phyloP scores from a whole-genome alignment of 2,797 vertebrate genomes.

The Numenius phaeopus region DNA sequence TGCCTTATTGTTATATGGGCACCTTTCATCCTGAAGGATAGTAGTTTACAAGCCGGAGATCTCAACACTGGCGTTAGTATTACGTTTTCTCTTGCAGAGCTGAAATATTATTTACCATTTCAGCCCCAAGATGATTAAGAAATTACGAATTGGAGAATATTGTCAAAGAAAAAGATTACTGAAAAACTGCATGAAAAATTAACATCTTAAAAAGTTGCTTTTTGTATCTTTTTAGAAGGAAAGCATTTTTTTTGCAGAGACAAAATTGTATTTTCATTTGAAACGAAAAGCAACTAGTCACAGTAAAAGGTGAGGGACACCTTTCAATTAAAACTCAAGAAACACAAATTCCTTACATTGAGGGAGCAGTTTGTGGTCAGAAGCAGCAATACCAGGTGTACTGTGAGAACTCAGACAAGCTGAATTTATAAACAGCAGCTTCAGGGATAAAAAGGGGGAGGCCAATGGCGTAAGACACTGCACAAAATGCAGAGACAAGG shows the following conservation, averaged over 20 bases:
- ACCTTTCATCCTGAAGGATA: not conserved
- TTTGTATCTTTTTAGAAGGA: not conserved
- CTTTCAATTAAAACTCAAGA: not conserved
- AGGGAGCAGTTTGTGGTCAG: not conserved
- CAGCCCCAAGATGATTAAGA: not conserved
- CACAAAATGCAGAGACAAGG: not conserved
- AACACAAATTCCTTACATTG: not conserved
- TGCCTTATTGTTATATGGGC: not conserved
- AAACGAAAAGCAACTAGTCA: not conserved
- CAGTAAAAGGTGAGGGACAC: not conserved
- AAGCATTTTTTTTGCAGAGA: not conserved
- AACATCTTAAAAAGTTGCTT: not conserved
- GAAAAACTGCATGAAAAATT: not conserved
- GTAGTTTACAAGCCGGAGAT: not conserved
- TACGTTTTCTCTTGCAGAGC: not conserved
- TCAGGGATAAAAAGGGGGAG: not conserved
- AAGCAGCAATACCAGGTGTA: not conserved
- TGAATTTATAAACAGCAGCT: not conserved
- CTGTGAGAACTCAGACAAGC: not conserved
- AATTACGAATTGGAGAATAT: not conserved
- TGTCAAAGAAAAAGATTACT: not conserved
- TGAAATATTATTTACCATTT: not conserved
- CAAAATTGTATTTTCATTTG: not conserved
- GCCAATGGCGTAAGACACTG: not conserved
- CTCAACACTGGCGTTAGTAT: not conserved